phyloP scores from a whole-genome alignment of 1,140 invertebrate species.

The Trichonephila clavata region DNA sequence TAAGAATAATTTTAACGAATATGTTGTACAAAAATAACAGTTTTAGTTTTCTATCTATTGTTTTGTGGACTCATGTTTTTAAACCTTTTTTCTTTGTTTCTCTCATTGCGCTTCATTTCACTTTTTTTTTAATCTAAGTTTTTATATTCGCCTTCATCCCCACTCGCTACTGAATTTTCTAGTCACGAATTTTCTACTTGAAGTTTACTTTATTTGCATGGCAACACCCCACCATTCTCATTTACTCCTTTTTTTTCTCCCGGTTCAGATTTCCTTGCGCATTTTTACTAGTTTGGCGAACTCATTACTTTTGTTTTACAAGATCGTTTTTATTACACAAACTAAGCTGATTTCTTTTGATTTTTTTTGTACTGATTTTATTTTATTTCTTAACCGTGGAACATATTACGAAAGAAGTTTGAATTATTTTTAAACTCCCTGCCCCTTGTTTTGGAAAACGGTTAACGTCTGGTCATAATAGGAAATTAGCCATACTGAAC shows the following conservation, averaged over 20 bases:
- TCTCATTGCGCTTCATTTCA: too few relatives aligned
- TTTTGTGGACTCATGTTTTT: neutral
- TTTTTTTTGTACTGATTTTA: neutral
- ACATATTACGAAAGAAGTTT: neutral
- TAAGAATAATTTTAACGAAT: too few relatives aligned
- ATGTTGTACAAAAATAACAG: neutral
- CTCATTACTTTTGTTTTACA: constrained; percentile 37
- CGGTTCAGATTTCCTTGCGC: neutral
- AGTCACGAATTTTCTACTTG: constrained; percentile 27
- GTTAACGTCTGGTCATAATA: constrained; percentile 27
- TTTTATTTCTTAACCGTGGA: neutral
- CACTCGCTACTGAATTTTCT: neutral
- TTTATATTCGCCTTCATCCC: neutral
- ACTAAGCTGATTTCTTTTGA: neutral
- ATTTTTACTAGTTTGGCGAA: constrained; percentile 35
- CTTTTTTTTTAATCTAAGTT: neutral
- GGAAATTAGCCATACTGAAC: constrained; percentile 51
- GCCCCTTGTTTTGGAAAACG: neutral
- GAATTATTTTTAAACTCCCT: constrained; percentile 6
- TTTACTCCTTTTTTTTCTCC: neutral
- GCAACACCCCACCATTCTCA: neutral
- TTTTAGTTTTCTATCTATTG: neutral
- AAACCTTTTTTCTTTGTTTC: too few relatives aligned
- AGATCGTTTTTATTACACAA: constrained; percentile 5
- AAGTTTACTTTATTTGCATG: constrained; percentile 18